phyloP scores from a whole-genome alignment of 1,140 invertebrate genomes.

The Chironomus striatipennis region DNA sequence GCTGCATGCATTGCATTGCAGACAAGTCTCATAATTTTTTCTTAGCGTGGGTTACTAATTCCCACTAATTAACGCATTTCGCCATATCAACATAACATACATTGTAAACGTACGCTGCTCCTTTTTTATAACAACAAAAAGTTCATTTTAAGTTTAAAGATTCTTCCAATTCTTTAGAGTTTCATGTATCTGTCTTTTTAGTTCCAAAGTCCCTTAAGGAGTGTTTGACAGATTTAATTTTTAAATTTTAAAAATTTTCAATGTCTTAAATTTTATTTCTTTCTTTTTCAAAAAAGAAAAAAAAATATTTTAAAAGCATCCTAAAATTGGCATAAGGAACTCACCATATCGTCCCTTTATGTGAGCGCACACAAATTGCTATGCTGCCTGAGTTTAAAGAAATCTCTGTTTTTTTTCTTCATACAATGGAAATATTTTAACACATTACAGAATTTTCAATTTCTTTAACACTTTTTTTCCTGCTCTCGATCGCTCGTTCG shows the following conservation, averaged over 20 bases:
- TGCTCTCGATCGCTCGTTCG: not conserved
- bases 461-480: not conserved
- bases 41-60: slow-evolving; percentile 13
- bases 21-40: not conserved
- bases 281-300: no score
- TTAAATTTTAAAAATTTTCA: no score
- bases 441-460: slow-evolving; percentile 19
- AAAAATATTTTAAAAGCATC: no score
- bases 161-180: not conserved
- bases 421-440: slow-evolving; percentile 20
- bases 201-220: not conserved
- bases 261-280: no score
- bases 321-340: no score
- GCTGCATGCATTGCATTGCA: not conserved
- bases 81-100: not conserved
- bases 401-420: not conserved
- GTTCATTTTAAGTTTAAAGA: not conserved
- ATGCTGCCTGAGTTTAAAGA: not conserved
- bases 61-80: slow-evolving; percentile 21
- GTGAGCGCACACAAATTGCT: slow-evolving; percentile 4
- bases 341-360: not conserved
- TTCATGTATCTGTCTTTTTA: not conserved
- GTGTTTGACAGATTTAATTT: no score
- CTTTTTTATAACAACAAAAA: not conserved
- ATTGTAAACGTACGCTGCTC: not conserved